phyloP scores from a whole-genome alignment of 2,797 vertebrate species.

The Lacerta agilis region DNA sequence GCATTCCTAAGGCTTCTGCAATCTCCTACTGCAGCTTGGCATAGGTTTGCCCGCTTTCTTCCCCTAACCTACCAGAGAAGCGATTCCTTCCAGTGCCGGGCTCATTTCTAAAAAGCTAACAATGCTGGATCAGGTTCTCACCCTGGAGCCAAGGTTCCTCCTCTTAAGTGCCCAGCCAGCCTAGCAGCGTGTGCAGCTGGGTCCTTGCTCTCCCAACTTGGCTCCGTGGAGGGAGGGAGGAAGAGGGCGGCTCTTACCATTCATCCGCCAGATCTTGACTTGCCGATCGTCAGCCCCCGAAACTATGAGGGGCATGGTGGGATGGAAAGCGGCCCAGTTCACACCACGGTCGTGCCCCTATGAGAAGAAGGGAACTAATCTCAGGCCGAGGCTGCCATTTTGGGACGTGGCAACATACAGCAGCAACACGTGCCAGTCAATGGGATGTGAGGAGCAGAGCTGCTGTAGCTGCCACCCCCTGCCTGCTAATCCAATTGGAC shows the following conservation, averaged over 20 bases:
- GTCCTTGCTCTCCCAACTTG: fast-evolving
- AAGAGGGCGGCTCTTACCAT: slow-evolving; percentile 68
- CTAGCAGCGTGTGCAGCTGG: fast-evolving
- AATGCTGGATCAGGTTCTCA: background rate
- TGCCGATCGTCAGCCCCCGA: slow-evolving; percentile 96
- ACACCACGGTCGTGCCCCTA: slow-evolving; percentile 96
- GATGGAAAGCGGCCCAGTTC: slow-evolving; percentile 98
- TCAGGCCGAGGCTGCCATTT: background rate
- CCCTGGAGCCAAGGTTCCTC: background rate
- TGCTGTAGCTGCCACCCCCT: background rate
- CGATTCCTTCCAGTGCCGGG: background rate
- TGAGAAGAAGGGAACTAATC: background rate
- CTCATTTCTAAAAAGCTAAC: background rate
- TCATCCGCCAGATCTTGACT: slow-evolving; percentile 99
- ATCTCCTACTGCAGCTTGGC: background rate
- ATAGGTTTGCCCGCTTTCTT: background rate
- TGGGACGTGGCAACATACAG: fast-evolving
- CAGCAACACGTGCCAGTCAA: background rate
- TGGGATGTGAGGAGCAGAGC: background rate
- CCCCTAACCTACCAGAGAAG: no score
- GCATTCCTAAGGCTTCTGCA: background rate
- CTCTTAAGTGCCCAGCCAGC: background rate
- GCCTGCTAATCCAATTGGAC: background rate
- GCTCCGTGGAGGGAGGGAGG: no score
- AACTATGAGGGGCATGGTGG: slow-evolving; percentile 96